phyloP scores from a whole-genome alignment of 1,140 invertebrate genomes.

The Macrobrachium nipponense region DNA sequence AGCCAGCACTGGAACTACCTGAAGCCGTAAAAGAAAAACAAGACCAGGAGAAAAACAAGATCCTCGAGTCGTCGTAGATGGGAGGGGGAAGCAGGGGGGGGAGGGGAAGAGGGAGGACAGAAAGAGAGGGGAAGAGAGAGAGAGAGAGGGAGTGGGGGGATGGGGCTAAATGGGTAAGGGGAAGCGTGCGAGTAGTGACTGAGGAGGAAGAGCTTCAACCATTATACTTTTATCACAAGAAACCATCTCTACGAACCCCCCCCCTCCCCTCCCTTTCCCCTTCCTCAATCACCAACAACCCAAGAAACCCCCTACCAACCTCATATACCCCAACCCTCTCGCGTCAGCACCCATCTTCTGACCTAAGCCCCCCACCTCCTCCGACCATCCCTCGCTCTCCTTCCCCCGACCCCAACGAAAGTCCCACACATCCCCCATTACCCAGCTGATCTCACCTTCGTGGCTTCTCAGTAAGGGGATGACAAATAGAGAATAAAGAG shows the following conservation, averaged over 20 bases:
- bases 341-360: not conserved
- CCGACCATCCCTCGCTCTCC: not conserved
- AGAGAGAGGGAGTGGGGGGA: not conserved
- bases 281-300: constrained; percentile 13
- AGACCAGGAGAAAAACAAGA: no score
- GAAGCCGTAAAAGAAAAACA: no score
- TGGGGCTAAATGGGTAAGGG: not conserved
- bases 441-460: no score
- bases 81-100: not conserved
- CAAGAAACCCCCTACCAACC: not conserved
- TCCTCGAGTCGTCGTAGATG: no score
- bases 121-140: not conserved
- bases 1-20: no score
- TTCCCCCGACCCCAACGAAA: not conserved
- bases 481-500: no score
- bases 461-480: no score
- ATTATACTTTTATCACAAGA: no score
- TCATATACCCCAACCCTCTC: not conserved
- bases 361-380: not conserved
- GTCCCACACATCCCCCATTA: not conserved
- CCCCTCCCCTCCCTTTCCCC: not conserved
- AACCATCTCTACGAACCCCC: no score
- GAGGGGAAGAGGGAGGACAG: not conserved
- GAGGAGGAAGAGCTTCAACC: no score
- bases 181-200: no score